Base-by-base conservation (phyloP, 2,797 vertebrate genomes). In the Trematomus bernacchii region DNA sequence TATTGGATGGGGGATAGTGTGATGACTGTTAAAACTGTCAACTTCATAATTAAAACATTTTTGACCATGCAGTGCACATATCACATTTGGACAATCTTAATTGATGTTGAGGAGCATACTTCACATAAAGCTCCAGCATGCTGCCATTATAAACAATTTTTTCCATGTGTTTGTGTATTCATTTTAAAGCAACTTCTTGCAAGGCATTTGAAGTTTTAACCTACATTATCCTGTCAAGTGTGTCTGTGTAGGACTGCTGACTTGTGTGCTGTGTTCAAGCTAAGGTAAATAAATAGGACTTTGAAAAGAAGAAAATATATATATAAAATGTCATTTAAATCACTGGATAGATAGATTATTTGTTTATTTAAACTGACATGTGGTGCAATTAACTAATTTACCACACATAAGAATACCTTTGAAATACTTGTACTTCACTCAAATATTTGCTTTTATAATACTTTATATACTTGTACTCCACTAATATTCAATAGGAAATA, bases 1-100 rank as follows among this genome's bases (percentile, higher is more conserved):
- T 63, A 21, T 71, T 23, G 44, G 30, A 75, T 43, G 19, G 19
- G 6, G 11, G 51, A 30, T 9, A 14, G 18, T 30, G 52, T 60
- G 15, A 14, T 50, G 19, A 37, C 44, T 57, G 54, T 30, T 63
- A 13, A 30, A 67, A 70, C 66, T 54, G 59, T 73, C 12, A 60
- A 61, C 42, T 30, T 61, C 33, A n/a, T 66, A 2, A 53, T 51
- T 54, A 6, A 60, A 30, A 19, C 13, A 16, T 30, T 9, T 13
- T n/a, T 47, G 18, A 50, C 23, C n/a, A 51, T 40, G 27, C 8
- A 66, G 16, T 72, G 18, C 62, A 61, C 15, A 37, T 23, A 18
- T 54, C 15, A 60, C 55, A 51, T 53, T 51, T 30, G 18, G 27
- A 69, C 55, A 62, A 2, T 57, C 12, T 52, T n/a, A 37, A 42